A percentile compares a stretch with the other conserved stretches of the same genome.
Evolutionary conservation across 1,140 invertebrate species (phyloP).

Genomic region (Pseudomyrmex pallidus): DNA sequence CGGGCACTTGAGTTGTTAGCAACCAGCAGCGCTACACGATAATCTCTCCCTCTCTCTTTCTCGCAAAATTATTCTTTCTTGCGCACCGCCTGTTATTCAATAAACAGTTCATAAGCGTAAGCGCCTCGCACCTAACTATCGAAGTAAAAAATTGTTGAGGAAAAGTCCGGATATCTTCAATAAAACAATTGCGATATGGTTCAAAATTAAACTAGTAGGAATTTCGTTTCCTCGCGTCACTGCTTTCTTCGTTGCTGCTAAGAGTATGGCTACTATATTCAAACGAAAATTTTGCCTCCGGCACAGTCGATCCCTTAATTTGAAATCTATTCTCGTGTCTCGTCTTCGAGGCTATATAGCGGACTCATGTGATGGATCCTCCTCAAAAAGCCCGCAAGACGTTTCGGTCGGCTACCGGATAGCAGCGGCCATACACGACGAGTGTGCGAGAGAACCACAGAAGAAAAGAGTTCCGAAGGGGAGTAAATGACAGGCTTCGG

Average conservation of each 20-base stretch:
- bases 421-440: slow-evolving; percentile 48
- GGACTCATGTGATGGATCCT: slow-evolving; percentile 37
- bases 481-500: slow-evolving; percentile 81
- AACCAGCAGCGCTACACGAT: not conserved
- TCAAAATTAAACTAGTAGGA: too few species aligned
- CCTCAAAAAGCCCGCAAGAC: slow-evolving; percentile 42
- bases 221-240: not conserved
- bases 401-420: slow-evolving; percentile 74
- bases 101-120: not conserved
- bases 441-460: slow-evolving; percentile 60
- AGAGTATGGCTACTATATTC: slow-evolving; percentile 27
- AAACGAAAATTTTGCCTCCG: slow-evolving; percentile 61
- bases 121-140: not conserved
- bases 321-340: slow-evolving; percentile 62
- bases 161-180: too few species aligned
- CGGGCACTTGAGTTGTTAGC: slow-evolving; percentile 26
- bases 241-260: not conserved
- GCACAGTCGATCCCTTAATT: slow-evolving; percentile 61
- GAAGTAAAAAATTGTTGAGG: too few species aligned
- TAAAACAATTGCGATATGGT: too few species aligned
- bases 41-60: not conserved
- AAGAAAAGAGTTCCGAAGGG: slow-evolving; percentile 73
- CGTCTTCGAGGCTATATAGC: slow-evolving; percentile 38
- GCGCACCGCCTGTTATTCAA: not conserved
- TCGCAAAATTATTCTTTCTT: not conserved